Base-by-base conservation (phyloP, 2,113 vertebrate species). In the Odocoileus virginianus region DNA sequence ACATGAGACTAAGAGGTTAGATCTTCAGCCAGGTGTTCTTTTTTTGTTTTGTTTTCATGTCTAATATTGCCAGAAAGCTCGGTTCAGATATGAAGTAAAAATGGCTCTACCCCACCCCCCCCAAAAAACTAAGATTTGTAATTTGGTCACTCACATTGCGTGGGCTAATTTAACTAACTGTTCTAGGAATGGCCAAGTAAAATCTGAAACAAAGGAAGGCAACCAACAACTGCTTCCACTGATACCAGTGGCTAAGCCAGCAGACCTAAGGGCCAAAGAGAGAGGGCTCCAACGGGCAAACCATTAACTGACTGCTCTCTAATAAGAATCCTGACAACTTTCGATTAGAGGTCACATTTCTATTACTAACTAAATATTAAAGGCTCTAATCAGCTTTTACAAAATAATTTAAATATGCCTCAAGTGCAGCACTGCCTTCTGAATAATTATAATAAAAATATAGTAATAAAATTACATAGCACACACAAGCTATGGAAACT, bases 11-110 rank as follows among this genome's bases (percentile, higher is more conserved):
- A 78, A 23, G n/a, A 87, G 9, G 19, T 52, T 74, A 89, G 50
- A 36, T 76, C 47, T 93, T 81, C 57, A 76, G 61, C 19, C n/a
- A 81, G 15, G 55, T 92, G 11, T 58, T 52, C 64, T 52, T 82
- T 85, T 83, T n/a, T 94, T 82, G 45, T 50, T 82, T 83, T 92
- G 13, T 50, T 96, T 94, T 89, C 52, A 94, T 64, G 61, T 89
- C 67, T 96, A 96, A 50, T 21, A 60, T 76, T 93, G 97, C 30
- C 19, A 57, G 47, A 25, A 93, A 95, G 76, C 64, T 94, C 12
- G n/a, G 60, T 36, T 58, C 47, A 95, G 50, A n/a, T 76, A 17
- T 86, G 43, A 95, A 86, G 81, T 71, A 86, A 86, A 90, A 91
- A 89, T 7, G 12, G 81, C 67, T 88, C 58, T 91, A 21, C 45